Conservation (phyloP, 2,113 vertebrate species). For the Lampris incognitus region DNA sequence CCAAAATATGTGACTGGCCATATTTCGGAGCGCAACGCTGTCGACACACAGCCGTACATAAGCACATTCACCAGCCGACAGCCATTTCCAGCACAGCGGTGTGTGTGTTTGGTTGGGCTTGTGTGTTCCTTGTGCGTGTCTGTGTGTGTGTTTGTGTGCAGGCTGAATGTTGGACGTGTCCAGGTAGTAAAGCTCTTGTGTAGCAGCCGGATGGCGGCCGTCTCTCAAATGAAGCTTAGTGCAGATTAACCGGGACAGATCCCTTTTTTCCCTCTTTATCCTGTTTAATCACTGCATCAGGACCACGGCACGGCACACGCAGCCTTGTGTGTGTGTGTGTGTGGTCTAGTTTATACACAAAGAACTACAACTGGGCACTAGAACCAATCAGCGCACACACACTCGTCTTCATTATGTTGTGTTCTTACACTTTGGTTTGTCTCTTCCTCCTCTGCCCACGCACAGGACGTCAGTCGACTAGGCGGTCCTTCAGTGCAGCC, state of each 20-base stretch:
- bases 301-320: slow-evolving; percentile 33
- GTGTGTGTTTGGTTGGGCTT: slow-evolving; percentile 40
- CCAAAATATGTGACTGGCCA: too few species aligned
- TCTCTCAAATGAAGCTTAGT: slow-evolving; percentile 67
- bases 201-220: slow-evolving; percentile 25
- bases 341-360: too few species aligned
- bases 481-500: too few species aligned
- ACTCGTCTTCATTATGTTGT: too few species aligned
- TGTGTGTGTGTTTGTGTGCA: not conserved
- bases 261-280: slow-evolving; percentile 66
- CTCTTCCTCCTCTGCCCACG: too few species aligned
- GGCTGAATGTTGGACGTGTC: slow-evolving; percentile 4
- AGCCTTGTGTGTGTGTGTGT: not conserved
- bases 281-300: slow-evolving; percentile 65
- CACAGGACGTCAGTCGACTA: too few species aligned
- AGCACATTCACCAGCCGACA: too few species aligned
- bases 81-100: not conserved
- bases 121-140: not conserved
- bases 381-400: too few species aligned
- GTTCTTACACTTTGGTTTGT: too few species aligned
- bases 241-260: slow-evolving; percentile 56
- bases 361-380: too few species aligned
- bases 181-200: slow-evolving; percentile 67
- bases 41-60: too few species aligned
- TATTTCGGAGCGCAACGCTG: too few species aligned